phyloP scores from a whole-genome alignment of 1,140 invertebrate species.

The Notospermus geniculatus region DNA sequence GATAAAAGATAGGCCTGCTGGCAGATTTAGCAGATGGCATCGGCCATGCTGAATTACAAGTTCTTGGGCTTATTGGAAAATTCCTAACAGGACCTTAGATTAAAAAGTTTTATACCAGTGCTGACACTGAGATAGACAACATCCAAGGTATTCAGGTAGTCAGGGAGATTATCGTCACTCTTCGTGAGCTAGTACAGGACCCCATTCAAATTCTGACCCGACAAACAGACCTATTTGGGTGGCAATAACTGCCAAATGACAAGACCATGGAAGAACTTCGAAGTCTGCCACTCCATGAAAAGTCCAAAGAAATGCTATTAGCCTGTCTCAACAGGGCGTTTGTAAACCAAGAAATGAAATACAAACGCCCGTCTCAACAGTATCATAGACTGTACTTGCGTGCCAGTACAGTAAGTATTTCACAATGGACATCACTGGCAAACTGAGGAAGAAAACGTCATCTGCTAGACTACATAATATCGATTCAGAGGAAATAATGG shows the following conservation, averaged over 20 bases:
- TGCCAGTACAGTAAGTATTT: slow-evolving; percentile 10
- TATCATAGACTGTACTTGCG: slow-evolving; percentile 13
- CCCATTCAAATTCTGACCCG: neutral
- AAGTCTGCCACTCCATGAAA: neutral
- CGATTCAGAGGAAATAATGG: slow-evolving; percentile 10
- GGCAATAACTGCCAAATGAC: neutral
- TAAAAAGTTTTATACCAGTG: too few species aligned
- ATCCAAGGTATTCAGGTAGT: neutral
- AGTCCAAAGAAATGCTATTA: neutral
- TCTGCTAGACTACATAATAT: slow-evolving; percentile 16
- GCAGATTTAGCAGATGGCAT: too few species aligned
- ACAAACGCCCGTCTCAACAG: too few species aligned
- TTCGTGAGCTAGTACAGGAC: neutral
- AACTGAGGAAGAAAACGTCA: slow-evolving; percentile 9
- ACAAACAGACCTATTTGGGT: neutral
- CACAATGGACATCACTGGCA: slow-evolving; percentile 2
- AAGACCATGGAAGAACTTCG: neutral
- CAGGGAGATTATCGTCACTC: neutral
- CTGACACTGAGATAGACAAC: neutral
- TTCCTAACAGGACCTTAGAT: too few species aligned
- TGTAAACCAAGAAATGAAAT: too few species aligned
- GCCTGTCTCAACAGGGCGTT: too few species aligned
- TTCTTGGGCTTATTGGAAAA: too few species aligned
- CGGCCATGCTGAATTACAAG: too few species aligned
- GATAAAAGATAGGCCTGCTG: too few species aligned